phyloP scores from a whole-genome alignment of 2,888 invertebrate species.

The Heliconius ethilla region DNA sequence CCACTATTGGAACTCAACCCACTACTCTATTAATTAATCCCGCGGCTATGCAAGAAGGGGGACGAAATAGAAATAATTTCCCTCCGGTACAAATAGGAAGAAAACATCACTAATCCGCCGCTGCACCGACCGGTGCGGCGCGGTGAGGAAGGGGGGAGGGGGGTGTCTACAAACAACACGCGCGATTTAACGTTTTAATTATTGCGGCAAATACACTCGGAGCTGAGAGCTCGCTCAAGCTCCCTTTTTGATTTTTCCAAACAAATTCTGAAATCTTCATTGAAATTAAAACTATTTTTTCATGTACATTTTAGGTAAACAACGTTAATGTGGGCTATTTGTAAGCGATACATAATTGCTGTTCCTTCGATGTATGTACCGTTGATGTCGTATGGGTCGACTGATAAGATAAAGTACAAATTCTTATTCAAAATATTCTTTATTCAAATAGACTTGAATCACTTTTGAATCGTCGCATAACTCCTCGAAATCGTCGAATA shows the following conservation, averaged over 20 bases:
- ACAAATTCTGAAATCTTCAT: not conserved
- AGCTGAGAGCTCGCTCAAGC: not conserved
- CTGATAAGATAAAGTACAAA: too few relatives aligned
- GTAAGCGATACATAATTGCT: too few relatives aligned
- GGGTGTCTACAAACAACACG: not conserved
- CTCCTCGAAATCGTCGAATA: too few relatives aligned
- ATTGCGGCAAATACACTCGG: constrained; percentile 19
- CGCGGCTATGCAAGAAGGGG: not conserved
- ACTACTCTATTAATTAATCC: not conserved
- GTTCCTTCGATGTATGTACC: too few relatives aligned
- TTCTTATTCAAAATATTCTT: too few relatives aligned
- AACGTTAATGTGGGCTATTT: too few relatives aligned
- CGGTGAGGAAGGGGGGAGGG: too few relatives aligned
- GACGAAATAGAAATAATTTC: constrained; percentile 15
- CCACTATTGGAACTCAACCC: not conserved
- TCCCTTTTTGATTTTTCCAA: constrained; percentile 1
- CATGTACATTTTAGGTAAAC: not conserved
- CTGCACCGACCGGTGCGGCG: not conserved
- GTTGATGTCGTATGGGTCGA: too few relatives aligned
- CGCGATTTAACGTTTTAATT: constrained; percentile 32
- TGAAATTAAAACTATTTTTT: not conserved
- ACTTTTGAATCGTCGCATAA: too few relatives aligned
- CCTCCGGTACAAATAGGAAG: constrained; percentile 11
- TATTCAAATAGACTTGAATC: too few relatives aligned
- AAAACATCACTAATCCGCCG: constrained; percentile 17